Conservation (phyloP, 2,113 vertebrate species). For the Callospermophilus lateralis region DNA sequence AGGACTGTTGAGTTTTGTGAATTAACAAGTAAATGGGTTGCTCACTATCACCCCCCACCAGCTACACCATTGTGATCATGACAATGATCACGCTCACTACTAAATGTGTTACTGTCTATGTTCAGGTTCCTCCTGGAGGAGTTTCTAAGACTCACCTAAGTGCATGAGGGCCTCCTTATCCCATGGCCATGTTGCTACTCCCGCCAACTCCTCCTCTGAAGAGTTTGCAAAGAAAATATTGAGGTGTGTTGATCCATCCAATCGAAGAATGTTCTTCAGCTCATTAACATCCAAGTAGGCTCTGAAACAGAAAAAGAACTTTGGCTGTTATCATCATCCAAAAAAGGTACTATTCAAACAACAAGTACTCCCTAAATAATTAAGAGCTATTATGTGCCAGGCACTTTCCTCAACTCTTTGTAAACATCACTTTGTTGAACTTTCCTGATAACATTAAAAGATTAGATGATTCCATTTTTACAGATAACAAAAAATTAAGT, state of each 20-base stretch:
- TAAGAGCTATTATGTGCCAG: not conserved
- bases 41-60: not conserved
- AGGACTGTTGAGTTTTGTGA: not conserved
- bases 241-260: constrained; percentile 97
- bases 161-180: constrained; percentile 98
- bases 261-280: constrained; percentile 95
- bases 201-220: constrained; percentile 97
- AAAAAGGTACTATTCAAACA: constrained; percentile 1
- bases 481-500: constrained; percentile 10
- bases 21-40: not conserved
- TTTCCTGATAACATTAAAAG: not conserved
- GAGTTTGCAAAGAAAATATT: constrained; percentile 99
- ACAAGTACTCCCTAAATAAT: not conserved
- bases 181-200: constrained; percentile 99
- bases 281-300: constrained; percentile 99
- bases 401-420: not conserved
- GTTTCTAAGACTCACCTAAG: constrained; percentile 91
- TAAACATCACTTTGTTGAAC: not conserved
- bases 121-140: not conserved
- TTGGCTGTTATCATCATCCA: constrained; percentile 54
- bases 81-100: not conserved
- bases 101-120: not conserved
- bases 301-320: constrained; percentile 87
- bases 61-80: not conserved
- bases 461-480: not conserved